Evolutionary conservation across 2,888 invertebrate species (phyloP), one percentile per base, ranked within the genome.

Genomic region (Sinelater perroti): DNA sequence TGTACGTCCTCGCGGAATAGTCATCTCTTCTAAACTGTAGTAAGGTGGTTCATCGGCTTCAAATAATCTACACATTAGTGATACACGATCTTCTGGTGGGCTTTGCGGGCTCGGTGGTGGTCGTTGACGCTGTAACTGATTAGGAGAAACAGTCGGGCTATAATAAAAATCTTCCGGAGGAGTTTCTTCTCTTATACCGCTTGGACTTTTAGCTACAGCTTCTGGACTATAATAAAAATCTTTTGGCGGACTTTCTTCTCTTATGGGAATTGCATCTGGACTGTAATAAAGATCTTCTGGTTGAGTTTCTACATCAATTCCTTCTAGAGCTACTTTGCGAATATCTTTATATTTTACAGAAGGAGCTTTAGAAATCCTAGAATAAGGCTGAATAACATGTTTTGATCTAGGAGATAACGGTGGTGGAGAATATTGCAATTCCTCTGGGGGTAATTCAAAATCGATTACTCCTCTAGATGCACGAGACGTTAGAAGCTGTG

Each of bases 21-120:
- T 3, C 46, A 46, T 46, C 8, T 31, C 31, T 3, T 46, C 46
- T 30, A 6, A 7, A 33, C 46, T 31, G n/a, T 46, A 46, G 7
- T 46, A 46, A 1, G 17, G 18, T 1, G 46, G 46, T 30, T 30
- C 30, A 2, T 13, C 30, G 0, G 2, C 46, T 18, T 49, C 24
- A 1, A 14, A n/a, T 24, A 35, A 13, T 6, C 35, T 18, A 1
- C 35, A 2, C 4, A 3, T 4, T 10, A 49, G 6, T 2, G 14
- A 2, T 14, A 35, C 26, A 10, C 47, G 54, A 2, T 24, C 26
- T 46, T 46, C 45, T 1, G 14, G 7, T 10, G 54, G 36, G 8
- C 36, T 38, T 16, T 11, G 3, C 2, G 40, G 31, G n/a, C 40
- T 17, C 17, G 16, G 21, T 5, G 33, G 42, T n/a, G 44, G 33